These are phyloP conservation scores for Thecophora atra DNA, from an alignment of 2,888 invertebrate genomes.

Conservation along the genomic window DNA sequence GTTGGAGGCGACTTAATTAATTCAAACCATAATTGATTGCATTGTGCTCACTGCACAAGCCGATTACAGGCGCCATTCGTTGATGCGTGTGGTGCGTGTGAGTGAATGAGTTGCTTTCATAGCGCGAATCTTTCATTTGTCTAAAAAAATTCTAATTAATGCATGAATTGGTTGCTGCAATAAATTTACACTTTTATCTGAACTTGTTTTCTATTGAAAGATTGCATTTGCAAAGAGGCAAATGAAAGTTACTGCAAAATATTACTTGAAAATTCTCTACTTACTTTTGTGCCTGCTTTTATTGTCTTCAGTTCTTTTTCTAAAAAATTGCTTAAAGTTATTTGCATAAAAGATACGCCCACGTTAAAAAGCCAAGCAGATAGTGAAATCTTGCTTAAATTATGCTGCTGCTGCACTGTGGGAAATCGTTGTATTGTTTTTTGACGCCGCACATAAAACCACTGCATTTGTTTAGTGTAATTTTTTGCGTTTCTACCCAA, in stretches of 20 bases:
- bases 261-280: conserved; percentile 10
- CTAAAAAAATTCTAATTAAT: neutral
- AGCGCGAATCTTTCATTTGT: no score
- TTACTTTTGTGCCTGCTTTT: neutral
- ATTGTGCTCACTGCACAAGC: conserved; percentile 3
- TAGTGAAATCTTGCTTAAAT: conserved; percentile 27
- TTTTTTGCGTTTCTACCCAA: neutral
- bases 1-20: conserved; percentile 10
- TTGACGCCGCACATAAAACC: conserved; percentile 13
- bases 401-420: conserved; percentile 25
- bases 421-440: conserved; percentile 19
- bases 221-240: neutral
- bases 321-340: conserved; percentile 17
- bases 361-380: conserved; percentile 3
- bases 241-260: conserved; percentile 24
- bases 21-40: conserved; percentile 34
- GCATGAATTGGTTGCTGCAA: neutral
- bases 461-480: conserved; percentile 7
- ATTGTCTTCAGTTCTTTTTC: conserved; percentile 20
- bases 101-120: no score
- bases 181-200: neutral
- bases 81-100: neutral
- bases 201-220: neutral
- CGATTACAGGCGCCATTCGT: neutral
- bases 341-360: conserved; percentile 29